Evolutionary conservation across 2,888 invertebrate genomes (phyloP).

Genomic region (Chymomyza caudatula): DNA sequence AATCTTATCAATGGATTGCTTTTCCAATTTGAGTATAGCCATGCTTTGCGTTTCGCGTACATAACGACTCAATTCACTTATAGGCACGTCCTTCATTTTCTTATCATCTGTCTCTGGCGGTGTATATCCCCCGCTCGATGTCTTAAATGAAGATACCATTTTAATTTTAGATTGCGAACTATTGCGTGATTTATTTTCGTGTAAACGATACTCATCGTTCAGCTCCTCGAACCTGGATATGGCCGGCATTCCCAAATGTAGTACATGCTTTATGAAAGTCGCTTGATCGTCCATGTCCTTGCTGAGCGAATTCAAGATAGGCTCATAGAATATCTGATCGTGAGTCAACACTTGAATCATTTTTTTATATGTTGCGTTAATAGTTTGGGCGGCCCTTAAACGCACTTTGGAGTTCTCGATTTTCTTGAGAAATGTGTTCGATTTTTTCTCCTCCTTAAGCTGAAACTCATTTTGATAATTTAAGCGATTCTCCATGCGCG

Average conservation of each 20-base stretch:
- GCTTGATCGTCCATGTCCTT: slow-evolving; percentile 76
- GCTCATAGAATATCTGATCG: slow-evolving; percentile 76
- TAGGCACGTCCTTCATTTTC: slow-evolving; percentile 13
- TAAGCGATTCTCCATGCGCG: slow-evolving; percentile 71
- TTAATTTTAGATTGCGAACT: slow-evolving; percentile 63
- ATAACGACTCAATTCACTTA: slow-evolving; percentile 65
- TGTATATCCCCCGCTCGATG: no score
- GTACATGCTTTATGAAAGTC: slow-evolving; percentile 74
- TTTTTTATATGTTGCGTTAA: slow-evolving; percentile 73
- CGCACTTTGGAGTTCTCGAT: slow-evolving; percentile 76
- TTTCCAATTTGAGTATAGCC: slow-evolving; percentile 66
- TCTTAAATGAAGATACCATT: slow-evolving; percentile 56
- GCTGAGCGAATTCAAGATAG: slow-evolving; percentile 73
- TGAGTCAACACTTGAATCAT: slow-evolving; percentile 72
- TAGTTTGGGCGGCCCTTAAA: slow-evolving; percentile 72
- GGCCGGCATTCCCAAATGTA: slow-evolving; percentile 75
- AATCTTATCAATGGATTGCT: slow-evolving; percentile 70
- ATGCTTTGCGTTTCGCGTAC: slow-evolving; percentile 76
- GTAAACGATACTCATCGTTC: slow-evolving; percentile 64
- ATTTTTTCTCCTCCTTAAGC: slow-evolving; percentile 70
- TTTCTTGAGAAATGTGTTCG: slow-evolving; percentile 65
- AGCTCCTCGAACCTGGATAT: slow-evolving; percentile 67
- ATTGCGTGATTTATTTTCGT: slow-evolving; percentile 67
- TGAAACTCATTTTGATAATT: slow-evolving; percentile 73
- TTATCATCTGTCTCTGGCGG: not conserved